Percentiles rank a stretch among this genome's conserved stretches.
Evolutionary conservation across 2,113 vertebrate species (phyloP).

Genomic region (Brevimyrus niger): DNA sequence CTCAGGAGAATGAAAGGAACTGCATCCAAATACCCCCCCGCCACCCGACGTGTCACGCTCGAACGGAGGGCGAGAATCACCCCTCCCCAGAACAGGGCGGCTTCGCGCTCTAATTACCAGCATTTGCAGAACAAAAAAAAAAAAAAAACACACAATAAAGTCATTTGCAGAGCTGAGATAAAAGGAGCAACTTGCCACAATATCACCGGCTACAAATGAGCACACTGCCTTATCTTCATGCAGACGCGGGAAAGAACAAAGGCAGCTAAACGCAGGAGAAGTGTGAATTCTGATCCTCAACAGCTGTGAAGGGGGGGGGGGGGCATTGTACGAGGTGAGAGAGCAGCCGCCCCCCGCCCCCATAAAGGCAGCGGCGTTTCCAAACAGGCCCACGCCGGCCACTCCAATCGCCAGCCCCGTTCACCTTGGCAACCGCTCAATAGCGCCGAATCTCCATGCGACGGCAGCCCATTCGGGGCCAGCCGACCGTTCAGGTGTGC

Average conservation of each 20-base stretch:
- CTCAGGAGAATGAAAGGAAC: not conserved
- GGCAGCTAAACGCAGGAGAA: not conserved
- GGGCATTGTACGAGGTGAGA: not conserved
- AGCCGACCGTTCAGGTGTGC: constrained; percentile 54
- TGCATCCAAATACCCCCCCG: constrained; percentile 19
- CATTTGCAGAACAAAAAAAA: not conserved
- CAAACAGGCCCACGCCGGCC: constrained; percentile 18
- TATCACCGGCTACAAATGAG: not conserved
- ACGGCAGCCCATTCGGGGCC: constrained; percentile 56
- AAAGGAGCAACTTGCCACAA: not conserved
- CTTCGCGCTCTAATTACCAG: not conserved
- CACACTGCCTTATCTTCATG: not conserved
- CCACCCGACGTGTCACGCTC: not conserved
- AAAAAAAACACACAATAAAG: not conserved
- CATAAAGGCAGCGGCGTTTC: not conserved
- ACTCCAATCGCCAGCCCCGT: constrained; percentile 39
- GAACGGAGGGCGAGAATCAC: not conserved
- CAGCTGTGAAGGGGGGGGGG: not conserved
- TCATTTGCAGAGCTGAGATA: not conserved
- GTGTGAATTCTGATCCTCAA: not conserved
- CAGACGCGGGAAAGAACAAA: not conserved
- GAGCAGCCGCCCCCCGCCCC: not conserved
- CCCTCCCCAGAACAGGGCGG: not conserved
- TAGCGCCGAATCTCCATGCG: constrained; percentile 29
- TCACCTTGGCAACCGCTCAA: constrained; percentile 48